These are phyloP conservation scores for Lindbergichthys nudifrons DNA, from an alignment of 2,797 vertebrate species.

Conservation along the genomic window DNA sequence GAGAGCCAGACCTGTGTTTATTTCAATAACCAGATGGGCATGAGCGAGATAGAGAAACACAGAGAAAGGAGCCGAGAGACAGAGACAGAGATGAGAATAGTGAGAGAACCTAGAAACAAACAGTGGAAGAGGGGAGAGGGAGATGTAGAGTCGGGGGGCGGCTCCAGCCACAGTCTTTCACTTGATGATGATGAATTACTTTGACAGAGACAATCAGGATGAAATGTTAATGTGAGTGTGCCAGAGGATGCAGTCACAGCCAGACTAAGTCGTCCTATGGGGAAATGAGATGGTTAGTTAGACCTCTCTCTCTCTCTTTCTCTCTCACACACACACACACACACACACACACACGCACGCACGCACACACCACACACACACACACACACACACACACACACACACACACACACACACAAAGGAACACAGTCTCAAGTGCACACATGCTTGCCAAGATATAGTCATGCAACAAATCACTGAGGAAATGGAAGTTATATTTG, in stretches of 20 bases:
- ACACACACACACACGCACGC: conserved; percentile 34
- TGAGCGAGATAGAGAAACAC: conserved; percentile 45
- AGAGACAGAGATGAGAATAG: conserved; percentile 37
- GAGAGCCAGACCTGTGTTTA: conserved; percentile 71
- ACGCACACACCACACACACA: conserved; percentile 19
- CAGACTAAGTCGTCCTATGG: conserved; percentile 70
- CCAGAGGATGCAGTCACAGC: conserved; percentile 73
- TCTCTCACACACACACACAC: not conserved
- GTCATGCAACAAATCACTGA: conserved; percentile 42
- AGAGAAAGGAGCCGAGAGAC: conserved; percentile 32
- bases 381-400: conserved; percentile 1
- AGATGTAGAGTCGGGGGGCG: conserved; percentile 50
- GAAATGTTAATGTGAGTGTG: conserved; percentile 80
- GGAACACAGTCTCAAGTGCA: conserved; percentile 1
- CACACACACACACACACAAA: not conserved
- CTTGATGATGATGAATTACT: conserved; percentile 82
- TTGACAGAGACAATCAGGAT: conserved; percentile 83
- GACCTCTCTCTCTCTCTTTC: conserved; percentile 22
- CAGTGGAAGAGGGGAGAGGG: not conserved
- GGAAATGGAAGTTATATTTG: conserved; percentile 48
- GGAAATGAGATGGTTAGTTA: conserved; percentile 73
- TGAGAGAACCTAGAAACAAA: conserved; percentile 31
- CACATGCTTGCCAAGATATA: conserved; percentile 24
- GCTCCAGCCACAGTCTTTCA: conserved; percentile 62
- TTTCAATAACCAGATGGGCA: conserved; percentile 73